phyloP scores from a whole-genome alignment of 92 coral and sea anemone species.

The Actinernus sp. region DNA sequence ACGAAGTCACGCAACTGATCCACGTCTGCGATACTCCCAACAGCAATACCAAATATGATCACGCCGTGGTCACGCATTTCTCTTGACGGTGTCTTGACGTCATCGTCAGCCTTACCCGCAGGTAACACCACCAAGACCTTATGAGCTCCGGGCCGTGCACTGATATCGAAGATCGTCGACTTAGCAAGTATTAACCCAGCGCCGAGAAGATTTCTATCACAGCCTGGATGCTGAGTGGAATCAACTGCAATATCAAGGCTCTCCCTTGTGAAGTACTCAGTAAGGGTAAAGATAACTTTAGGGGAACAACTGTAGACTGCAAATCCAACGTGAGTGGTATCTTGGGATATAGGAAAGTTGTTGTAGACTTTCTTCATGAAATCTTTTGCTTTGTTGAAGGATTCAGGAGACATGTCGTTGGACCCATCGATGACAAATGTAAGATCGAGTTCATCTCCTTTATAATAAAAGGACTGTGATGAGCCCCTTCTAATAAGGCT shows the following conservation, averaged over 20 bases:
- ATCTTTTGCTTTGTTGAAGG: constrained; percentile 51
- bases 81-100: constrained; percentile 65
- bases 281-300: constrained; percentile 62
- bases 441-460: constrained; percentile 80
- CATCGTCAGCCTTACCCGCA: constrained; percentile 77
- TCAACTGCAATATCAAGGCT: constrained; percentile 46
- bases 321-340: constrained; percentile 83
- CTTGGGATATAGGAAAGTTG: constrained; percentile 81
- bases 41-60: constrained; percentile 58
- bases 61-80: constrained; percentile 78
- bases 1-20: constrained; percentile 65
- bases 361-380: constrained; percentile 72
- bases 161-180: constrained; percentile 60
- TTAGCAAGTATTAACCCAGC: constrained; percentile 61
- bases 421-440: constrained; percentile 87
- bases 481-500: no score
- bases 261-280: constrained; percentile 21
- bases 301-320: constrained; percentile 57
- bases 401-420: constrained; percentile 36
- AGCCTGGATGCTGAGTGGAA: constrained; percentile 12
- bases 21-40: constrained; percentile 66
- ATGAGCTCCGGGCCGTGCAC: constrained; percentile 87
- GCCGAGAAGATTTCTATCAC: constrained; percentile 50
- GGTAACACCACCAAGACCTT: constrained; percentile 74
- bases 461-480: background rate